Evolutionary conservation across 2,888 invertebrate genomes (phyloP).

Genomic region (Andrena fulva): DNA sequence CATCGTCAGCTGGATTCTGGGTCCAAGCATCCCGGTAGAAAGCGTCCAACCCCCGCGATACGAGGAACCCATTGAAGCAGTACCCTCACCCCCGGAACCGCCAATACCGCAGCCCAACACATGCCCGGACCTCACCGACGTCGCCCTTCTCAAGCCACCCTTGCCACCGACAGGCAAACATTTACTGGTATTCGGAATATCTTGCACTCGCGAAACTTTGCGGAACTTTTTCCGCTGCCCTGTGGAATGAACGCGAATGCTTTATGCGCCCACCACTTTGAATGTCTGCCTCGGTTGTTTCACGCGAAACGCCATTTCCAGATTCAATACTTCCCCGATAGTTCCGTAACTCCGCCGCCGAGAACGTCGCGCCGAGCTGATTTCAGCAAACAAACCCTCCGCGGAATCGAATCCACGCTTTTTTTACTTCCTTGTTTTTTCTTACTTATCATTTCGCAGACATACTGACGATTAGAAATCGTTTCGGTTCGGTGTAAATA

Average conservation of each 20-base stretch:
- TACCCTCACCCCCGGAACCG: slow-evolving; percentile 77
- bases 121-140: slow-evolving; percentile 77
- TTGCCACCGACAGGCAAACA: slow-evolving; percentile 81
- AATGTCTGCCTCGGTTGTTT: neutral
- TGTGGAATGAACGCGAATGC: neutral
- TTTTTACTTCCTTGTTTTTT: too few relatives aligned
- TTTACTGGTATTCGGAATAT: slow-evolving; percentile 65
- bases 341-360: neutral
- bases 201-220: neutral
- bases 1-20: slow-evolving; percentile 87
- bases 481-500: too few relatives aligned
- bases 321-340: neutral
- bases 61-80: slow-evolving; percentile 74
- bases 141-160: slow-evolving; percentile 82
- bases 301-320: too few relatives aligned
- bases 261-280: neutral
- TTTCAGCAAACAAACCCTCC: neutral
- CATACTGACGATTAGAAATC: too few relatives aligned
- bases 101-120: slow-evolving; percentile 65
- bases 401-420: too few relatives aligned
- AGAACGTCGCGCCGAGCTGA: neutral
- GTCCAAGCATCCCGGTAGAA: slow-evolving; percentile 76
- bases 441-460: too few relatives aligned
- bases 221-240: neutral
- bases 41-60: slow-evolving; percentile 78